Percentiles rank a stretch among this genome's conserved stretches.
These are phyloP conservation scores for Rhagonycha lutea DNA, from an alignment of 2,888 invertebrate genomes.

Conservation along the genomic window DNA sequence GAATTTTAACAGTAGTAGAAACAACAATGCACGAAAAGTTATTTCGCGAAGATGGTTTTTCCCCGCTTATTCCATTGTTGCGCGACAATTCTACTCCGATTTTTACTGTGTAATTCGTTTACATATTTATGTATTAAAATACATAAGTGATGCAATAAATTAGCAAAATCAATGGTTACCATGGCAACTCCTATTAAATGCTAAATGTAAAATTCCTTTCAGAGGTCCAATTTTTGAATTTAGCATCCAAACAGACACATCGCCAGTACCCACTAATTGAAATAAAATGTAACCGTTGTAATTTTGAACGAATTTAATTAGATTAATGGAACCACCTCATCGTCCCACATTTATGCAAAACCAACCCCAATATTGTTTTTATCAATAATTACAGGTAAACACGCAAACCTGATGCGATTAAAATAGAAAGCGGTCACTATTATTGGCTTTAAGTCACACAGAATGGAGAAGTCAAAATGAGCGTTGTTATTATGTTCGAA, in stretches of 20 bases:
- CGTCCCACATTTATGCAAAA: not conserved
- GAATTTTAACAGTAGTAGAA: no score
- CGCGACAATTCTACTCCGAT: not conserved
- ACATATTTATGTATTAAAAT: not conserved
- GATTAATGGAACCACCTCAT: not conserved
- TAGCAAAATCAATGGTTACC: not conserved
- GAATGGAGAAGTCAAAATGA: conserved; percentile 28
- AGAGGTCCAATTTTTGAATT: not conserved
- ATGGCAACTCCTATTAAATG: not conserved
- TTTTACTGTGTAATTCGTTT: not conserved
- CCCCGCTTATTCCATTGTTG: not conserved
- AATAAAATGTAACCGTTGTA: not conserved
- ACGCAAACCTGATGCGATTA: not conserved
- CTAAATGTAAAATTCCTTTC: not conserved
- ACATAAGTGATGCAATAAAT: not conserved
- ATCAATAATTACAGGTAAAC: conserved; percentile 2
- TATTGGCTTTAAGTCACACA: not conserved
- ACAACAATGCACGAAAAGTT: not conserved
- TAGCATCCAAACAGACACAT: not conserved
- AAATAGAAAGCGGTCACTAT: not conserved
- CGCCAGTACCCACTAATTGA: not conserved
- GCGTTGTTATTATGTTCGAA: conserved; percentile 38
- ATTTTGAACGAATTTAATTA: not conserved
- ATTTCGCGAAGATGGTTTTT: not conserved
- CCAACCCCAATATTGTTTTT: not conserved